Percentiles rank a stretch among this genome's conserved stretches.
Evolutionary conservation across 2,797 vertebrate genomes (phyloP).

Genomic region (Fundulus diaphanus): DNA sequence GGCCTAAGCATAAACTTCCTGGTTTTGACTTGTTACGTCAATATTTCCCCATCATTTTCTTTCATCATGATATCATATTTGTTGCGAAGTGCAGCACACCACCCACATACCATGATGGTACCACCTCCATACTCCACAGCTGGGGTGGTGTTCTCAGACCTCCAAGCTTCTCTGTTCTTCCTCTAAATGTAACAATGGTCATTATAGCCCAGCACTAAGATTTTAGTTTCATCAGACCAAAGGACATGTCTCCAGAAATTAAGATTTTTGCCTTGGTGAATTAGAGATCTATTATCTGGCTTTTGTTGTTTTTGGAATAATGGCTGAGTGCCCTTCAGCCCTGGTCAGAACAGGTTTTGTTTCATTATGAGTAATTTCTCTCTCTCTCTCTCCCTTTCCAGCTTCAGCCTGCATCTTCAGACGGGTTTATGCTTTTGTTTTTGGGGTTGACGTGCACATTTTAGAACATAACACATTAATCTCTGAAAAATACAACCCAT

Average conservation of each 20-base stretch:
- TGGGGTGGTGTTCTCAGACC: background rate
- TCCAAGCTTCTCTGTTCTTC: background rate
- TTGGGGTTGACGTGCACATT: background rate
- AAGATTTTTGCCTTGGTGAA: background rate
- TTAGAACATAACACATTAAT: background rate
- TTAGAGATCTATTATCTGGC: background rate
- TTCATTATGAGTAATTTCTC: background rate
- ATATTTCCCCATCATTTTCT: background rate
- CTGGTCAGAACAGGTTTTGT: background rate
- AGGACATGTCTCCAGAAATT: background rate
- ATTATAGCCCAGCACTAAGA: background rate
- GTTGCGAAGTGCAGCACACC: background rate
- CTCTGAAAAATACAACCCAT: background rate
- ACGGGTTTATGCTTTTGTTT: background rate
- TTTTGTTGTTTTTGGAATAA: background rate
- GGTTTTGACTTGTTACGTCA: no score
- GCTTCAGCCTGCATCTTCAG: background rate
- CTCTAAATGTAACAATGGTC: background rate
- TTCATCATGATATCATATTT: background rate
- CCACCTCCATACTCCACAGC: background rate
- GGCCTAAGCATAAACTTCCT: no score
- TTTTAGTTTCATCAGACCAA: background rate
- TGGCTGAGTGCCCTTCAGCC: background rate
- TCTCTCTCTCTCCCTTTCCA: background rate
- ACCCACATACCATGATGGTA: background rate